phyloP scores from a whole-genome alignment of 1,140 invertebrate genomes.

The Scaptomyza pallida region DNA sequence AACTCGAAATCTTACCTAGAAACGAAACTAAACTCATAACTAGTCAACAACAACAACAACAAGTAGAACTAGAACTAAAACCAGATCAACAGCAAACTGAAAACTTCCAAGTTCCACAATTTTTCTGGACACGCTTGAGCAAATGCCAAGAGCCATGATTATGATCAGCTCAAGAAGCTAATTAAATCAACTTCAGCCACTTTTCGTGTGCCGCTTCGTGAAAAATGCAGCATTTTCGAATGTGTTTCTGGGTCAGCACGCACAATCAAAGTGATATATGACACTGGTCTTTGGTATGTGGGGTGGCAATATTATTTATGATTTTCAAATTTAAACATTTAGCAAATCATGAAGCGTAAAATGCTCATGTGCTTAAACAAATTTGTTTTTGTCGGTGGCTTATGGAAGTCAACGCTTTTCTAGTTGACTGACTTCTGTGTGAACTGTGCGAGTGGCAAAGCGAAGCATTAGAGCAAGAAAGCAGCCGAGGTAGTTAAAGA shows the following conservation, averaged over 20 bases:
- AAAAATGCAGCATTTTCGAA: slow-evolving; percentile 17
- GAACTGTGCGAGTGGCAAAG: slow-evolving; percentile 32
- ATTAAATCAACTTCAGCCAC: slow-evolving; percentile 66
- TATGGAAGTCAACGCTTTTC: slow-evolving; percentile 72
- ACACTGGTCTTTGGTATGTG: slow-evolving; percentile 43
- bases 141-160: slow-evolving; percentile 44
- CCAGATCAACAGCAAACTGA: no score
- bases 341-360: slow-evolving; percentile 70
- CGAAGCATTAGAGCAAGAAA: not conserved
- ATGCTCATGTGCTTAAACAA: slow-evolving; percentile 53
- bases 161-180: slow-evolving; percentile 45
- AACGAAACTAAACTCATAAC: slow-evolving; percentile 27
- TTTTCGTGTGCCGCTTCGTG: slow-evolving; percentile 38
- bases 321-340: slow-evolving; percentile 54
- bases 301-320: slow-evolving; percentile 61
- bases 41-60: not conserved
- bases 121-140: slow-evolving; percentile 67
- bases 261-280: slow-evolving; percentile 70
- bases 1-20: slow-evolving; percentile 34
- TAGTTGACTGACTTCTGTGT: slow-evolving; percentile 64
- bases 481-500: not conserved
- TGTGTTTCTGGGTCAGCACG: slow-evolving; percentile 64
- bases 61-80: not conserved
- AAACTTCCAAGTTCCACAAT: slow-evolving; percentile 46
- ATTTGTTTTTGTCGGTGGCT: slow-evolving; percentile 51